These are phyloP conservation scores for Hippopotamyrus pictus DNA, from an alignment of 2,797 vertebrate genomes.

Conservation along the genomic window DNA sequence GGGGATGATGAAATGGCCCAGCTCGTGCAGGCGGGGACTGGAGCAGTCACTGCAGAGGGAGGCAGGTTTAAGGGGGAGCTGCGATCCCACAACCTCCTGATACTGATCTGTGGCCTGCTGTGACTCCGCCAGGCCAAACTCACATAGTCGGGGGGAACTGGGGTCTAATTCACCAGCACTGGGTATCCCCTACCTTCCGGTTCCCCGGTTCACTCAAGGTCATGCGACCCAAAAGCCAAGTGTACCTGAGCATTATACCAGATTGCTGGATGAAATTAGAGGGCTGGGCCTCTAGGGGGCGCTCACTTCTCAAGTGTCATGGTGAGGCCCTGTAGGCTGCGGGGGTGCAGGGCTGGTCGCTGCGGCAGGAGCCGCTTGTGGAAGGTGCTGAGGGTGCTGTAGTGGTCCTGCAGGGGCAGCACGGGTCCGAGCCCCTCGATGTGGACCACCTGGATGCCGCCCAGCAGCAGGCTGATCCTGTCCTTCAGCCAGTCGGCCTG, in stretches of 20 bases:
- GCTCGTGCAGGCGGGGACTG: constrained; percentile 73
- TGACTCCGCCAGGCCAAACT: background rate
- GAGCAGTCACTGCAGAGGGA: constrained; percentile 66
- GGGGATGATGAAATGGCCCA: constrained; percentile 82
- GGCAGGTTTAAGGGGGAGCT: background rate
- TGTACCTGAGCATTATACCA: background rate
- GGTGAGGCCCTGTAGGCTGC: constrained; percentile 76
- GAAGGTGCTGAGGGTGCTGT: constrained; percentile 68
- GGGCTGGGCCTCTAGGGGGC: background rate
- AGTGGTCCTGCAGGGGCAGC: constrained; percentile 76
- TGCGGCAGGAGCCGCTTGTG: constrained; percentile 64
- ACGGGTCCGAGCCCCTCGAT: constrained; percentile 72
- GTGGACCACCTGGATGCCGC: constrained; percentile 77
- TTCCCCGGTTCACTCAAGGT: background rate
- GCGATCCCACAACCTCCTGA: background rate
- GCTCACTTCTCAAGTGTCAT: constrained; percentile 78
- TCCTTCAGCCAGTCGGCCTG: constrained; percentile 76
- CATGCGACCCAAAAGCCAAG: background rate
- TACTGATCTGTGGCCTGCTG: background rate
- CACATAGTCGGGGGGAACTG: background rate
- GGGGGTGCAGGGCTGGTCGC: constrained; percentile 70
- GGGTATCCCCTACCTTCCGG: background rate
- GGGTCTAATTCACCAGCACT: background rate
- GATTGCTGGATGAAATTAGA: background rate
- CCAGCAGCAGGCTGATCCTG: constrained; percentile 77